Base-by-base conservation (phyloP, 2,113 vertebrate genomes). In the Ramphastos sulfuratus region DNA sequence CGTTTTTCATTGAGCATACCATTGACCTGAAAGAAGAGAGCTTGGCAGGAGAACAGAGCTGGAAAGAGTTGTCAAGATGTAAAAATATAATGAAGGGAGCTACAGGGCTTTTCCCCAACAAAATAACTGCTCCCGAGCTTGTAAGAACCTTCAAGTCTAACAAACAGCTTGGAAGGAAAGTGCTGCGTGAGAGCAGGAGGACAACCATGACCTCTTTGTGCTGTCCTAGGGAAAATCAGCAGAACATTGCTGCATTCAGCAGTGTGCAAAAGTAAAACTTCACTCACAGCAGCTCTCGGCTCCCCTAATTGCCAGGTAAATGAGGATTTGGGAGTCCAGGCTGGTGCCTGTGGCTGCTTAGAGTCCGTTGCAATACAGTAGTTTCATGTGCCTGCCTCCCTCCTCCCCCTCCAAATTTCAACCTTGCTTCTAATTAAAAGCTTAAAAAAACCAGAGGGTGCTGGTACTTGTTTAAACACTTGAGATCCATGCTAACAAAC, bases 21-120 rank as follows among this genome's bases (percentile, higher is more conserved):
- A 75, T 54, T 88, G 91, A 66, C 56, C 71, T 91, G 80, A 91
- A 90, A 81, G 76, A 86, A 78, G 93, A 87, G 67, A 89, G 87
- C 61, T 94, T 96, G 94, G 95, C 96, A 95, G 64, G 85, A 92
- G 87, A 96, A 94, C 82, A 91, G 85, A 94, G 87, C 93, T 96
- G 92, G 90, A 95, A 88, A 95, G 95, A 91, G 85, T 94, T 95
- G 95, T 94, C 95, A 95, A 95, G 93, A 95, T 92, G 73, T 94
- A 91, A 93, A 96, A 96, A 94, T 92, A 78, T 82, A 91, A 94
- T 83, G 85, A 91, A 94, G 89, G 89, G 94, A 92, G 82, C 93
- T 85, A 89, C 91, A 92, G 93, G 94, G 82, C 94, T 96, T 96
- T 96, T 82, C 46, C 96, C n/a, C 90, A 75, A 37, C 85, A 91